Conservation (phyloP, 2,888 invertebrate genomes). For the Craniophora ligustri region DNA sequence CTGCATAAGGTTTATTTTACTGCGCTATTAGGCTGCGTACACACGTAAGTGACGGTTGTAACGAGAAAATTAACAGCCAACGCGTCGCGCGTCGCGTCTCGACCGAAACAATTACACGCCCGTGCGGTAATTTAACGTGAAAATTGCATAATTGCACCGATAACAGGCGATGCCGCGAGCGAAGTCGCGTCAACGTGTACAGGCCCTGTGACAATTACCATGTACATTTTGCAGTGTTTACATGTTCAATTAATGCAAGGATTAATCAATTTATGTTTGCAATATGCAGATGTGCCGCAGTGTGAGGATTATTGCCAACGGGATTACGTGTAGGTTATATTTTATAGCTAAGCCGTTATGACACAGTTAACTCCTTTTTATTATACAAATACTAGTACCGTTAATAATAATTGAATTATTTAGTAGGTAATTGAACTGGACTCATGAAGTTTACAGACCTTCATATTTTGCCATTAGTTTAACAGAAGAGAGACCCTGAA, state of each 20-base stretch:
- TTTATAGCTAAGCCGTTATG: neutral
- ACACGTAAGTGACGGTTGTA: conserved; percentile 64
- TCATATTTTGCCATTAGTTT: too few relatives aligned
- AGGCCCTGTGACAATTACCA: conserved; percentile 70
- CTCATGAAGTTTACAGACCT: too few relatives aligned
- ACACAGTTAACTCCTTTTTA: too few relatives aligned
- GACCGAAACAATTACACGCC: conserved; percentile 62
- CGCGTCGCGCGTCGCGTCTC: conserved; percentile 49
- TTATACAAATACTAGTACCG: too few relatives aligned
- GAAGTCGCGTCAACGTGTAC: conserved; percentile 52
- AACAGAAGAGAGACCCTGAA: too few relatives aligned
- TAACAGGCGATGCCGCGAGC: conserved; percentile 74
- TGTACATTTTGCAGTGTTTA: conserved; percentile 52
- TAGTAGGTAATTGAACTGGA: too few relatives aligned
- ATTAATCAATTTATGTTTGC: conserved; percentile 50
- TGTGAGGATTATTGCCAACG: conserved; percentile 12
- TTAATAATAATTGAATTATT: too few relatives aligned
- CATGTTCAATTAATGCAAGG: conserved; percentile 55
- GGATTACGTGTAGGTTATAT: neutral
- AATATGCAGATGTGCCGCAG: conserved; percentile 32
- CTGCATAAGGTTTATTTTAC: conserved; percentile 30
- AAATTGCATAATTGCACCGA: conserved; percentile 82
- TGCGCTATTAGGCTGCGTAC: conserved; percentile 57
- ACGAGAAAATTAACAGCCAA: conserved; percentile 62
- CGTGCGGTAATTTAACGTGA: conserved; percentile 73